phyloP scores from a whole-genome alignment of 2,797 vertebrate species.

The Karalla daura region DNA sequence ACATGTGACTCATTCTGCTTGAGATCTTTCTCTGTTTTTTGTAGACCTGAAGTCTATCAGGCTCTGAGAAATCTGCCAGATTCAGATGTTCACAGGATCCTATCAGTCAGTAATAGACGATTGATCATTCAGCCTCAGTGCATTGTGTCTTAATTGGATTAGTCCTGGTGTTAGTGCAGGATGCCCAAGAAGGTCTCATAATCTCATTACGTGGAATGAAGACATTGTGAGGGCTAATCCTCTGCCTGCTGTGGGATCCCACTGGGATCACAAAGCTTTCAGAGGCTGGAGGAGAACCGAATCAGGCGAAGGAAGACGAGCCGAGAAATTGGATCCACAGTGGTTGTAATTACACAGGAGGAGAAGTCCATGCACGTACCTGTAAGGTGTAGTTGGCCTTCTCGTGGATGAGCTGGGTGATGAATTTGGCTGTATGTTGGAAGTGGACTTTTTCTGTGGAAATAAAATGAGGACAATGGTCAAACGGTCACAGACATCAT shows the following conservation, averaged over 20 bases:
- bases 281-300: conserved; percentile 24
- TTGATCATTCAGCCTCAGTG: conserved; percentile 26
- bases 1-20: no score
- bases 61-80: neutral
- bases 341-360: neutral
- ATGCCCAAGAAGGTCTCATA: conserved; percentile 58
- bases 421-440: conserved; percentile 97
- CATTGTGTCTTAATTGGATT: conserved; percentile 71
- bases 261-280: conserved; percentile 37
- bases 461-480: neutral
- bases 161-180: conserved; percentile 57
- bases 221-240: conserved; percentile 71
- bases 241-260: conserved; percentile 41
- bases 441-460: conserved; percentile 97
- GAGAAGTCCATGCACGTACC: conserved; percentile 77
- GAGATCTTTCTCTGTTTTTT: no score
- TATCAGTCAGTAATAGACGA: conserved; percentile 47
- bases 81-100: neutral
- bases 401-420: conserved; percentile 91
- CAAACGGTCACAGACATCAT: neutral
- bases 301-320: neutral
- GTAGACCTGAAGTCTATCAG: neutral
- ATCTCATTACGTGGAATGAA: conserved; percentile 72
- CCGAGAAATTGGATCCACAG: conserved; percentile 8
- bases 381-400: conserved; percentile 98